Base-by-base conservation (phyloP, 35 echinoderm and acorn worm genomes). In the Acanthaster planci region DNA sequence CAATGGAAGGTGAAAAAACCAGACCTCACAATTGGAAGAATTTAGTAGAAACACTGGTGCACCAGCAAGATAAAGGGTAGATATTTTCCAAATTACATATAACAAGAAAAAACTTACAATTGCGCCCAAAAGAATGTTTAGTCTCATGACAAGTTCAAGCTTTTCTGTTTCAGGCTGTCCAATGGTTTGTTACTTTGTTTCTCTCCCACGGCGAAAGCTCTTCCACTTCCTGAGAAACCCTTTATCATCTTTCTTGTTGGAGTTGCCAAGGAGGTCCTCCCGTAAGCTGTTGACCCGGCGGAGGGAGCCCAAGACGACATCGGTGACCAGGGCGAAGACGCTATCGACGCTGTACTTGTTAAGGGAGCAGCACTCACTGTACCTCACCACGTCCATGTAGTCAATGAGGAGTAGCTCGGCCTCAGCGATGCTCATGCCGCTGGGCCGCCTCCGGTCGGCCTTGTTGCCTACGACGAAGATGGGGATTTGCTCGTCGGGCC, bases 381-480 rank as follows among this genome's bases (percentile, higher is more conserved):
- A 79, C 77, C 77, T 79, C 5, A 79, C 77, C 29, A 79, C 38
- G 37, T 79, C 31, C 77, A 79, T 79, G 37, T 79, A 79, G 38
- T 79, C 77, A 27, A 79, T 79, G 1, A 79, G 23, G 29, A 30
- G 29, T 5, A 79, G 77, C 77, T 79, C 77, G 2, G 77, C 77
- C 77, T 79, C 77, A 9, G 77, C 77, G 37, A 30, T 79, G 77
- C 77, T 19, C 37, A 79, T 38, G 1, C 77, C 8, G 37, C 12
- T 38, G 1, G 77, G 77, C 32, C 39, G 77, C 37, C 9, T 15
- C 23, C 37, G 77, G 77, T 79, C 77, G 32, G 77, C 37, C 37
- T 79, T 79, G 77, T 30, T 79, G 2, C 77, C 77, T 30, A 79
- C 23, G 9, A 79, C 77, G 39, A 79, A 38, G 31, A 79, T 79